These are phyloP conservation scores for Fragum sueziense DNA, from an alignment of 2,888 invertebrate species.

Conservation along the genomic window DNA sequence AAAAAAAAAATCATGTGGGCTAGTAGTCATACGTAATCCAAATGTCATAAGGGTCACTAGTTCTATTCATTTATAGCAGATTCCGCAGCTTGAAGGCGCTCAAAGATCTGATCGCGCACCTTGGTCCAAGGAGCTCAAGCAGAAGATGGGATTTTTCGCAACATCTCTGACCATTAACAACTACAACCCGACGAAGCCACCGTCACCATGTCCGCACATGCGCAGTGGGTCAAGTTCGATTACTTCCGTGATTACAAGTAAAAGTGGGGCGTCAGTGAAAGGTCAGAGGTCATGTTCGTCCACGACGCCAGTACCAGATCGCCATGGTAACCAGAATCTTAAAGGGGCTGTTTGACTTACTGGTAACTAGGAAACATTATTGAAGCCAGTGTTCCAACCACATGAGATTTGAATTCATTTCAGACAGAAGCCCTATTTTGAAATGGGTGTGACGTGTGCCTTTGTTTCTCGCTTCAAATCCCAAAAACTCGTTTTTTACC, in stretches of 20 bases:
- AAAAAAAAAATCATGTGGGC: background rate
- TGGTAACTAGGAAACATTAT: too few relatives aligned
- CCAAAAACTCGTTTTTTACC: too few relatives aligned
- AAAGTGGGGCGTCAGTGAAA: slow-evolving; percentile 10
- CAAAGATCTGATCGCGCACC: slow-evolving; percentile 5
- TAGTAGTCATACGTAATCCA: background rate
- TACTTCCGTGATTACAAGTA: slow-evolving; percentile 9
- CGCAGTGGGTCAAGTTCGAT: background rate
- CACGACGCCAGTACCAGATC: background rate
- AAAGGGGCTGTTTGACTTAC: slow-evolving; percentile 39
- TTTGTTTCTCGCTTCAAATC: too few relatives aligned
- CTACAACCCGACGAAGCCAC: slow-evolving; percentile 42
- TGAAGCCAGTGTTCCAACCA: too few relatives aligned
- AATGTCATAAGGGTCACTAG: too few relatives aligned
- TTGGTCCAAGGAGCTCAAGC: slow-evolving; percentile 12
- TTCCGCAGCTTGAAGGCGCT: slow-evolving; percentile 2
- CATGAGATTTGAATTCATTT: too few relatives aligned
- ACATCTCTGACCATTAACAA: slow-evolving; percentile 49
- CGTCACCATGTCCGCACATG: background rate
- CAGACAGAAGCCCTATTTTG: too few relatives aligned
- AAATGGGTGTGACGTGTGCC: too few relatives aligned
- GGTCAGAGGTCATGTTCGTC: background rate
- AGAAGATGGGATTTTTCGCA: slow-evolving; percentile 44
- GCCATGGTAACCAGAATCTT: slow-evolving; percentile 32
- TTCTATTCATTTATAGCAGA: background rate